phyloP scores from a whole-genome alignment of 1,140 invertebrate species.

The Drosophila parvula region DNA sequence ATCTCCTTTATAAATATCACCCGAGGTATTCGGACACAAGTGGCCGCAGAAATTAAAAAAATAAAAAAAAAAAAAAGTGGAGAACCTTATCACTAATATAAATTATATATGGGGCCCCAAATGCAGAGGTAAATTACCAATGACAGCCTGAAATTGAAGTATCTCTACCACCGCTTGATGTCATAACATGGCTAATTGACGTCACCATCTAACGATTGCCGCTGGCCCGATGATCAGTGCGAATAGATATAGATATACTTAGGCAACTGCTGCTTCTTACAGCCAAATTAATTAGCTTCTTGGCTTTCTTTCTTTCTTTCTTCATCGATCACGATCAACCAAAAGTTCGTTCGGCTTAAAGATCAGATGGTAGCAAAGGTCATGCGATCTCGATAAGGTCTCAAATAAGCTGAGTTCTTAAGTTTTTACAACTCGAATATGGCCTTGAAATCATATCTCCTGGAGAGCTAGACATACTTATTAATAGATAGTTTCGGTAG shows the following conservation, averaged over 20 bases:
- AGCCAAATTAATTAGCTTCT: constrained; percentile 2
- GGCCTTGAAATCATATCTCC: constrained; percentile 10
- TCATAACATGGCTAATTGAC: constrained; percentile 67
- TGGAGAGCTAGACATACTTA: background rate
- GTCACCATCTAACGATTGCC: constrained; percentile 50
- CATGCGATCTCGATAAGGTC: background rate
- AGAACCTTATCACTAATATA: constrained; percentile 64
- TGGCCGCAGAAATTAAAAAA: constrained; percentile 47
- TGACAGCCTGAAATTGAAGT: constrained; percentile 51
- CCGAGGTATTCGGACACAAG: constrained; percentile 14
- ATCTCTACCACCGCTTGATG: constrained; percentile 50
- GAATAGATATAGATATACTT: constrained; percentile 26
- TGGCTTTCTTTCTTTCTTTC: constrained; percentile 10
- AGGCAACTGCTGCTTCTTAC: background rate
- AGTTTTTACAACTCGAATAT: background rate
- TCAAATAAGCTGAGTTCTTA: background rate
- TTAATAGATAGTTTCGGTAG: background rate
- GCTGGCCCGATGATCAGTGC: background rate
- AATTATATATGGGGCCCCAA: constrained; percentile 48
- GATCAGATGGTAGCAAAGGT: constrained; percentile 2
- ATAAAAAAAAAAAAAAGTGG: constrained; percentile 4
- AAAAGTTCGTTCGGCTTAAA: background rate
- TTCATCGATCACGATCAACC: constrained; percentile 10
- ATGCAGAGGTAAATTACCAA: constrained; percentile 28
- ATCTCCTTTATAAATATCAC: constrained; percentile 26